phyloP scores from a whole-genome alignment of 2,888 invertebrate species.

The Itoplectis maculator region DNA sequence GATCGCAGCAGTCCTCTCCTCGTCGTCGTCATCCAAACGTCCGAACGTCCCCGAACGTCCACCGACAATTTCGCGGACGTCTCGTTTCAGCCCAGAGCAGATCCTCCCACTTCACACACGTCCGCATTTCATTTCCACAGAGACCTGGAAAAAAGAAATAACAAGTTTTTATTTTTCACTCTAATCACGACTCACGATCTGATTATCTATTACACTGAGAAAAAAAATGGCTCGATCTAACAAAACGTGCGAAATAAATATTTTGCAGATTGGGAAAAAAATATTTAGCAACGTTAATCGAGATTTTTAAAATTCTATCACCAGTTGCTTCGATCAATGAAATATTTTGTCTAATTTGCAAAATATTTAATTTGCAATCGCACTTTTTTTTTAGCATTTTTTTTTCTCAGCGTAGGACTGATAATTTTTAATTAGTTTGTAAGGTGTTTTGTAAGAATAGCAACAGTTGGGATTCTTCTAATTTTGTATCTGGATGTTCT shows the following conservation, averaged over 20 bases:
- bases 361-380: too few species aligned
- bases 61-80: conserved; percentile 15
- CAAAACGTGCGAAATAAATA: too few species aligned
- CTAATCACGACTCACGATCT: neutral
- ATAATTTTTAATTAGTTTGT: neutral
- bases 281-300: too few species aligned
- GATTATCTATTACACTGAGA: neutral
- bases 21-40: conserved; percentile 17
- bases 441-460: conserved; percentile 19
- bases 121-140: neutral
- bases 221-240: too few species aligned
- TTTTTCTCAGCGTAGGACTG: neutral
- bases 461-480: conserved; percentile 63
- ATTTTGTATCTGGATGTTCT: conserved; percentile 61
- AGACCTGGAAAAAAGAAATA: conserved; percentile 8
- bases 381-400: neutral
- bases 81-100: conserved; percentile 23
- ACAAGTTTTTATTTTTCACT: neutral
- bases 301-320: too few species aligned
- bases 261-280: too few species aligned
- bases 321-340: too few species aligned
- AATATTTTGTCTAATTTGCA: too few species aligned
- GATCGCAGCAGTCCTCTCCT: conserved; percentile 11
- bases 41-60: too few species aligned
- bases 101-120: conserved; percentile 15